Base-by-base conservation (phyloP, 2,113 vertebrate genomes). In the Noctilio leporinus region DNA sequence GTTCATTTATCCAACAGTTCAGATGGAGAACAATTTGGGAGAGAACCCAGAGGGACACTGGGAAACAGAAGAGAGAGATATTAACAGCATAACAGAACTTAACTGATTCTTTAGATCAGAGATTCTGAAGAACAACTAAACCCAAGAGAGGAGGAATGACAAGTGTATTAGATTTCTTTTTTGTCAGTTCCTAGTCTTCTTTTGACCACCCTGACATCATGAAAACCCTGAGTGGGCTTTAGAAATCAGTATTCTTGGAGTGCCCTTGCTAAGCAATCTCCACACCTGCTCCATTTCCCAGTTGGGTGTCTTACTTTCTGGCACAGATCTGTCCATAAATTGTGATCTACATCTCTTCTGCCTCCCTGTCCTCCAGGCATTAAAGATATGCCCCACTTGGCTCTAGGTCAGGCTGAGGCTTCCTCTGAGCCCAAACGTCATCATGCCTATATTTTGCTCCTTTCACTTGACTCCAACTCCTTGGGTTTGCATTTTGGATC, bases 331-430 rank as follows among this genome's bases (percentile, higher is more conserved):
- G 53, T 62, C 64, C n/a, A 20, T 49, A 28, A 47, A 2, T 8
- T 24, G 43, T 76, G 8, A 65, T 35, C 35, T 35, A 20, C 6
- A 11, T 35, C 45, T 62, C 45, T 5, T 11, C 35, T 67, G 24
- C 24, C 43, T 81, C 24, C 33, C 15, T 76, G 15, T 77, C n/a
- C 24, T 80, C 40, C 17, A 77, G 28, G 7, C 1, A 2, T 28
- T 11, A 80, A 49, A 22, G 30, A 35, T 1, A 0, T 38, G 12
- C 1, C 5, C 20, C 28, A 47, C 49, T 0, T 19, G 40, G 4
- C 14, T 35, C 33, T 51, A 10, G 3, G 33, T 53, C 35, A 53
- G 20, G 10, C 33, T 7, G 26, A 16, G n/a, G 4, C 51, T 83
- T 35, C 51, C 38, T 70, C n/a, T n/a, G 11, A 12, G 5, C 7